A percentile compares a stretch with the other conserved stretches of the same genome.
Conservation (phyloP, 1,140 invertebrate species). For the Drosophila suzukii region DNA sequence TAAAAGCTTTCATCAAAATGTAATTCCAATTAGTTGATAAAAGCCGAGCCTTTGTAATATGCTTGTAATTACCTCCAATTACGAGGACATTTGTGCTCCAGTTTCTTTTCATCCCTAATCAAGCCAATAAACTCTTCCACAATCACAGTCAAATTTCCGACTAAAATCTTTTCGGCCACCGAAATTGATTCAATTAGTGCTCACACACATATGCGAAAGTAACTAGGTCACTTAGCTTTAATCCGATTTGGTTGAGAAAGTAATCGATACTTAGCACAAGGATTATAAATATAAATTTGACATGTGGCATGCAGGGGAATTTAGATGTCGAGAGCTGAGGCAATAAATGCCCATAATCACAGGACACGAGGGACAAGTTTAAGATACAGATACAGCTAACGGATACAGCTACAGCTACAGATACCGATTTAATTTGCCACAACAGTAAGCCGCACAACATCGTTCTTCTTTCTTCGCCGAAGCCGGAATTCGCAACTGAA, state of each 20-base stretch:
- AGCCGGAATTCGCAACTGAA: slow-evolving; percentile 13
- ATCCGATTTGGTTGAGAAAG: slow-evolving; percentile 4
- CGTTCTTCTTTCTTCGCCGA: slow-evolving; percentile 14
- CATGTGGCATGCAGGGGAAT: slow-evolving; percentile 19
- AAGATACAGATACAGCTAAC: not conserved
- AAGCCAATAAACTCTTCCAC: not conserved
- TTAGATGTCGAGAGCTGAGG: slow-evolving; percentile 2
- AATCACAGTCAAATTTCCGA: slow-evolving; percentile 1
- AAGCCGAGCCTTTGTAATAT: too few relatives aligned
- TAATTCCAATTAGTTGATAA: too few relatives aligned
- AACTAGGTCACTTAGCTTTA: not conserved
- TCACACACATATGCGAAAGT: not conserved
- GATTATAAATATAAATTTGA: slow-evolving; percentile 36
- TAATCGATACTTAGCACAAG: slow-evolving; percentile 21
- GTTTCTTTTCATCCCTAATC: not conserved
- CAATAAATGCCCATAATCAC: slow-evolving; percentile 31
- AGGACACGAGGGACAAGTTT: slow-evolving; percentile 2
- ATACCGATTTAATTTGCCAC: slow-evolving; percentile 48
- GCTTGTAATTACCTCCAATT: not conserved
- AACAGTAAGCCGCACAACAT: slow-evolving; percentile 50
- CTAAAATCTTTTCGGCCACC: not conserved
- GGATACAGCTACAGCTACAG: not conserved
- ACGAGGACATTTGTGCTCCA: not conserved
- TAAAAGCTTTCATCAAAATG: too few relatives aligned
- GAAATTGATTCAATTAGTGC: slow-evolving; percentile 4